Conservation (phyloP, 2,113 vertebrate species). For the Turnix velox region DNA sequence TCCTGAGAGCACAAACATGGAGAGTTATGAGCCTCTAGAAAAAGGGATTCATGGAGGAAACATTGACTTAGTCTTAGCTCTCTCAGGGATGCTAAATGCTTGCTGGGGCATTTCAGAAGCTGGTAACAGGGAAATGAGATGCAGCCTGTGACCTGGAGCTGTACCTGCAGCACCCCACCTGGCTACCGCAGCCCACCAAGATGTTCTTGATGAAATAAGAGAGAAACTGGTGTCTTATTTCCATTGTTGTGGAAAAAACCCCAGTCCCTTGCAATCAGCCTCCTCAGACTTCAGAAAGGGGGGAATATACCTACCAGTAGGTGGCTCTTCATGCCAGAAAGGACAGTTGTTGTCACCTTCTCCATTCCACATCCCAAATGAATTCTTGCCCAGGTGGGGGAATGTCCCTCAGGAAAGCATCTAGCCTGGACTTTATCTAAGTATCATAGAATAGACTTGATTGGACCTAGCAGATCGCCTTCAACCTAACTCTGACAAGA, state of each 20-base stretch:
- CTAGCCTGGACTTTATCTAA: background rate
- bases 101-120: background rate
- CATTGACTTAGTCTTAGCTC: background rate
- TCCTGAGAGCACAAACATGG: background rate
- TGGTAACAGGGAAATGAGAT: background rate
- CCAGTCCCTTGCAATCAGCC: background rate
- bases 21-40: background rate
- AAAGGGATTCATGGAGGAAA: background rate
- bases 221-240: background rate
- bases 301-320: rapidly evolving
- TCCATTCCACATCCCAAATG: background rate
- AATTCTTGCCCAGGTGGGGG: background rate
- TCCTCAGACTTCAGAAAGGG: background rate
- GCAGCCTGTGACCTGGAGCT: background rate
- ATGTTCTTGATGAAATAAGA: background rate
- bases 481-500: too few relatives aligned
- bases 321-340: background rate
- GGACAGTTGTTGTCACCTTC: background rate
- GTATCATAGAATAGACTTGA: too few relatives aligned
- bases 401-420: background rate
- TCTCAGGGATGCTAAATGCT: background rate
- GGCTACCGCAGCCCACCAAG: background rate
- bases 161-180: background rate
- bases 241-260: background rate
- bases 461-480: too few relatives aligned